Percentiles rank a stretch among this genome's conserved stretches.
These are phyloP conservation scores for Natator depressus DNA, from an alignment of 2,113 vertebrate genomes.

Conservation along the genomic window DNA sequence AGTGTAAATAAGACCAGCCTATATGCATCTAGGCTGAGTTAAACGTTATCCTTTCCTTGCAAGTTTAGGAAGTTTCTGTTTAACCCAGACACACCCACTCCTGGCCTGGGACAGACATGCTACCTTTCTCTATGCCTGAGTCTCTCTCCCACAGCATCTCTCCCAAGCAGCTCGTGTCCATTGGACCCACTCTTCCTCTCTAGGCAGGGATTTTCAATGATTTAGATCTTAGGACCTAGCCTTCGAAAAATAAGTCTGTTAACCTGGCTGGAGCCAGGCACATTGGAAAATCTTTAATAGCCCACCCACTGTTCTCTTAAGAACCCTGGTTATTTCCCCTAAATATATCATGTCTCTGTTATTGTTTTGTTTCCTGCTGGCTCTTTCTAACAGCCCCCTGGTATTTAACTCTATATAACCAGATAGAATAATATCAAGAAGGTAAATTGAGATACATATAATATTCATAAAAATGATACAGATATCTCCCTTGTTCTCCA, in stretches of 20 bases:
- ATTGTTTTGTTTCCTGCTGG: constrained; percentile 22
- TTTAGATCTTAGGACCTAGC: neutral
- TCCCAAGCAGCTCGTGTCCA: neutral
- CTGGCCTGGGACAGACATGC: neutral
- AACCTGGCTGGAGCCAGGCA: constrained; percentile 14
- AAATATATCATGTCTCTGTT: constrained; percentile 45
- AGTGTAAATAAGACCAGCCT: neutral
- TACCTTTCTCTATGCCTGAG: neutral
- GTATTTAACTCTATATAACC: constrained; percentile 16
- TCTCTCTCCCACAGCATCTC: neutral
- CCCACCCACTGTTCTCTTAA: constrained; percentile 38
- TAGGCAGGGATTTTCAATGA: neutral
- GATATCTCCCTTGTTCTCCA: neutral
- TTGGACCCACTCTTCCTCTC: neutral
- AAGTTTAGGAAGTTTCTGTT: neutral
- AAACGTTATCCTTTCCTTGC: neutral
- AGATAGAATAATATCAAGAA: constrained; percentile 37
- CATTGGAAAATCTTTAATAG: constrained; percentile 34
- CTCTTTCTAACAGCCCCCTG: constrained; percentile 24
- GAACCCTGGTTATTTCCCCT: constrained; percentile 42
- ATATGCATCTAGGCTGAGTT: neutral
- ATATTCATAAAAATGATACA: constrained; percentile 7
- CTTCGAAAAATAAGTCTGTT: neutral
- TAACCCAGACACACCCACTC: neutral
- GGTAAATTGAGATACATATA: constrained; percentile 32